phyloP scores from a whole-genome alignment of 2,797 vertebrate species.

The Melanotaenia maccullochi region DNA sequence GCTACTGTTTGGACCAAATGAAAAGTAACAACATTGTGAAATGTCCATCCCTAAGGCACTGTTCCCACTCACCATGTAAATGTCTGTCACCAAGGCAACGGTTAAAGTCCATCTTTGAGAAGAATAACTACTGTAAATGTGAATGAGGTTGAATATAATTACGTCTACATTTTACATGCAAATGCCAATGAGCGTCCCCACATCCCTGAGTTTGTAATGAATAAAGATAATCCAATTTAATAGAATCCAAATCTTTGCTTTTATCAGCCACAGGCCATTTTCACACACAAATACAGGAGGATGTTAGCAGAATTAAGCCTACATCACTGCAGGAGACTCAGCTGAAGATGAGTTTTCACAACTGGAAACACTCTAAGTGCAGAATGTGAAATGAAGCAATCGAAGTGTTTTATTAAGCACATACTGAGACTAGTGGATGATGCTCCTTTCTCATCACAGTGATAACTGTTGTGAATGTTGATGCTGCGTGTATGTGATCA shows the following conservation, averaged over 20 bases:
- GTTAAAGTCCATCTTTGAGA: constrained; percentile 25
- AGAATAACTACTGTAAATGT: background rate
- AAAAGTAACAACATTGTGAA: background rate
- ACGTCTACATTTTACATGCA: background rate
- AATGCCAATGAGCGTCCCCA: background rate
- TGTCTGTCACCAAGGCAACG: constrained; percentile 22
- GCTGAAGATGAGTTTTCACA: background rate
- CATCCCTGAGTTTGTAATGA: background rate
- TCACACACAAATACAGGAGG: background rate
- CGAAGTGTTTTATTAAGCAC: background rate
- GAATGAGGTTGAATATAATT: constrained; percentile 4
- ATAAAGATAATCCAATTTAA: constrained; percentile 3
- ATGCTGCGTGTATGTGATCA: background rate
- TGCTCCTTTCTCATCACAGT: background rate
- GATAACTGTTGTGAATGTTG: background rate
- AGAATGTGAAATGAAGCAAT: background rate
- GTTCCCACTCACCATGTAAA: constrained; percentile 9
- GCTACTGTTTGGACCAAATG: too few relatives aligned
- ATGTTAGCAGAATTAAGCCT: background rate
- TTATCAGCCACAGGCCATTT: background rate
- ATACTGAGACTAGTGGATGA: background rate
- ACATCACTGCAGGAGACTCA: background rate
- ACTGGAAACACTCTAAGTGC: background rate
- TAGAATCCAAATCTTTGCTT: background rate
- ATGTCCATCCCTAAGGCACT: background rate